Conservation (phyloP, 2,888 invertebrate species). For the Hirtodrosophila confusa region DNA sequence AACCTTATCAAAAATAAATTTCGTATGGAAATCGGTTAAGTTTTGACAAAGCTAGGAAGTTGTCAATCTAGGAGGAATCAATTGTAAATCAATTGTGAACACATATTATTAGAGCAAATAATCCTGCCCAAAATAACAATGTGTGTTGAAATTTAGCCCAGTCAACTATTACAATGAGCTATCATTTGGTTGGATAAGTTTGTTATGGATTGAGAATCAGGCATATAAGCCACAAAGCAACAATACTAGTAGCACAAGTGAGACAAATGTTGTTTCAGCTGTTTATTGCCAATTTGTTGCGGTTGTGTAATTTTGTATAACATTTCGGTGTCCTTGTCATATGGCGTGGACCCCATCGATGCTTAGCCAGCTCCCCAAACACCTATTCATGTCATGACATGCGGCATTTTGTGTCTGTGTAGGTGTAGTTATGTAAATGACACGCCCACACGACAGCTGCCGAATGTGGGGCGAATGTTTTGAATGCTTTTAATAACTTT, state of each 20-base stretch:
- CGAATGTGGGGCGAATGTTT: conserved; percentile 51
- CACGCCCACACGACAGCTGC: conserved; percentile 28
- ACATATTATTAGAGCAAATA: no score
- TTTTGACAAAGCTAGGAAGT: no score
- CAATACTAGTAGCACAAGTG: not conserved
- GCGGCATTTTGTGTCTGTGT: conserved; percentile 10
- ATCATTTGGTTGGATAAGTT: conserved; percentile 26
- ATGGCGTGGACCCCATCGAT: conserved; percentile 17
- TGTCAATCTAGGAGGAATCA: no score
- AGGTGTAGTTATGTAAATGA: conserved; percentile 69
- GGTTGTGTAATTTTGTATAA: conserved; percentile 61
- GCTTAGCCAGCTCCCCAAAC: conserved; percentile 28
- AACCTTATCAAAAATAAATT: no score
- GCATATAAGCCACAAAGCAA: not conserved
- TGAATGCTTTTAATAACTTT: conserved; percentile 78
- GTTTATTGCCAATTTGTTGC: conserved; percentile 69
- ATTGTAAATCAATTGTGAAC: no score
- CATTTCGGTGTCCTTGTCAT: conserved; percentile 42
- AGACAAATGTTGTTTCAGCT: conserved; percentile 34
- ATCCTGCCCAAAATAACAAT: conserved; percentile 5
- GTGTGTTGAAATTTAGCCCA: conserved; percentile 6
- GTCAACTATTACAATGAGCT: conserved; percentile 10
- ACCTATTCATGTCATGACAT: conserved; percentile 36
- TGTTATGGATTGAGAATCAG: not conserved
- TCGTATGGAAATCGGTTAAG: no score